Percentiles rank a stretch among this genome's conserved stretches.
Conservation (phyloP, 2,888 invertebrate genomes). For the Chirona hameri region DNA sequence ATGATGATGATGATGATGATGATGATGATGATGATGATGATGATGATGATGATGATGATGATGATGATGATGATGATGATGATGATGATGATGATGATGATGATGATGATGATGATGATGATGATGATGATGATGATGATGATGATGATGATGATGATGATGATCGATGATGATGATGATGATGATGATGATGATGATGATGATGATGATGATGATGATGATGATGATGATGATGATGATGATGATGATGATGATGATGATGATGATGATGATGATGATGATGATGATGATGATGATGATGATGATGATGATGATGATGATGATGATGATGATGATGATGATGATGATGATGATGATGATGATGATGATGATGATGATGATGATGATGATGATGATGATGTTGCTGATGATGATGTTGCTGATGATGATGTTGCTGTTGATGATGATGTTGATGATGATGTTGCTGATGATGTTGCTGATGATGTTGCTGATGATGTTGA, state of each 20-base stretch:
- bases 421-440: no score
- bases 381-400: no score
- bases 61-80: constrained; percentile 3
- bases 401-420: no score
- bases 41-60: constrained; percentile 27
- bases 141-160: neutral
- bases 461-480: no score
- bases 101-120: neutral
- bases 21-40: constrained; percentile 22
- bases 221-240: constrained; percentile 10
- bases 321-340: neutral
- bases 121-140: constrained; percentile 25
- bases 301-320: constrained; percentile 9
- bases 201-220: constrained; percentile 26
- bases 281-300: no score
- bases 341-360: neutral
- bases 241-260: no score
- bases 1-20: constrained; percentile 3
- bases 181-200: no score
- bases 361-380: neutral
- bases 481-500: no score
- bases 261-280: no score
- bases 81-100: no score
- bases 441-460: no score
- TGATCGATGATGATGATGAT: neutral